Conservation (phyloP, 2,888 invertebrate genomes). For the Cheiracanthium punctorium region DNA sequence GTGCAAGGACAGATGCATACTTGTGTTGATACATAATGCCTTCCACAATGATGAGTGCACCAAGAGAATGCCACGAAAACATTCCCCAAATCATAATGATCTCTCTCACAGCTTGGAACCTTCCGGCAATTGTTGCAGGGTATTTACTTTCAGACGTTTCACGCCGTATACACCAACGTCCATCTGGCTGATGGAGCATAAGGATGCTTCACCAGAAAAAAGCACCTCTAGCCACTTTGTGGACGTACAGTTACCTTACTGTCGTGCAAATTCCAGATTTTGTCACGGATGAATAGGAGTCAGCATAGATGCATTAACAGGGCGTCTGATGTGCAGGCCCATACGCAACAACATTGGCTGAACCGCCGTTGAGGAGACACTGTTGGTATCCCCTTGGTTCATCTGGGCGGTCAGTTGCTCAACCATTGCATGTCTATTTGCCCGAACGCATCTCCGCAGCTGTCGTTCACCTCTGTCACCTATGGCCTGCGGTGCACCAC, state of each 20-base stretch:
- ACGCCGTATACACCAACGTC: background rate
- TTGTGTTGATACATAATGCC: background rate
- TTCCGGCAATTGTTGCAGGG: background rate
- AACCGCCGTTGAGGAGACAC: background rate
- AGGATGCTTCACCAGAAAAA: background rate
- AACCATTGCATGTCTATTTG: too few relatives aligned
- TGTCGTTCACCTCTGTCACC: too few relatives aligned
- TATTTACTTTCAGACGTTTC: constrained; percentile 1
- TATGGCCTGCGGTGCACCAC: too few relatives aligned
- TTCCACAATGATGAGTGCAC: constrained; percentile 6
- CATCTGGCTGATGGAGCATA: background rate
- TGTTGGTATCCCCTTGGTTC: too few relatives aligned
- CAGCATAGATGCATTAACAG: background rate
- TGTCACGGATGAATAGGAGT: background rate
- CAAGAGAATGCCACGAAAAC: background rate
- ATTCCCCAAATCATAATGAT: constrained; percentile 1
- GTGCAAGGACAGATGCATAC: background rate
- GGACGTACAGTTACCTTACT: background rate
- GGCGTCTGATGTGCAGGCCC: background rate
- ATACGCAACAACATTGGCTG: background rate
- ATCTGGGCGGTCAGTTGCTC: too few relatives aligned
- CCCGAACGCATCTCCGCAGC: too few relatives aligned
- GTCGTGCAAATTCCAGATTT: background rate
- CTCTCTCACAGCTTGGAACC: background rate
- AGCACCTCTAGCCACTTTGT: background rate